These are phyloP conservation scores for Chydorus sphaericus DNA, from an alignment of 2,888 invertebrate species.

Conservation along the genomic window DNA sequence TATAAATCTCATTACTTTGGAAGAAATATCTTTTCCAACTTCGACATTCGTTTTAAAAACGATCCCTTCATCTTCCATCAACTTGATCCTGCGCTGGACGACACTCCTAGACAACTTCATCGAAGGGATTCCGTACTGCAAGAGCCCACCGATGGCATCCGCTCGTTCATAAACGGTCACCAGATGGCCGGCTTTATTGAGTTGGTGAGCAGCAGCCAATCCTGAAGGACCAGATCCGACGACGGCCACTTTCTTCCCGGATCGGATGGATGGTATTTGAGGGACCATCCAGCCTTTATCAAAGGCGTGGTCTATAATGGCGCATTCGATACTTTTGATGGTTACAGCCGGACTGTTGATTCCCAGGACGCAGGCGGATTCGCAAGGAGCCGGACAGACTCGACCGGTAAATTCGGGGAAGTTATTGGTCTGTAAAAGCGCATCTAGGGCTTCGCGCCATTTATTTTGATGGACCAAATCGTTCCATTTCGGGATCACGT, in stretches of 20 bases:
- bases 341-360: constrained; percentile 95
- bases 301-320: constrained; percentile 96
- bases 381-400: constrained; percentile 79
- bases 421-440: constrained; percentile 92
- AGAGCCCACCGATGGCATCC: constrained; percentile 82
- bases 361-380: constrained; percentile 90
- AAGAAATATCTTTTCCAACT: constrained; percentile 80
- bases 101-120: constrained; percentile 95
- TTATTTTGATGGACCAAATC: constrained; percentile 85
- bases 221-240: constrained; percentile 92
- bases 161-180: constrained; percentile 95
- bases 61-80: constrained; percentile 80
- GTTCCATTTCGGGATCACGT: constrained; percentile 99
- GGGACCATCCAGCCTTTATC: constrained; percentile 88
- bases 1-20: constrained; percentile 34
- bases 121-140: constrained; percentile 96
- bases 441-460: constrained; percentile 86
- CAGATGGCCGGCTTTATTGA: constrained; percentile 91
- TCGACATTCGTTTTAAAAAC: constrained; percentile 75
- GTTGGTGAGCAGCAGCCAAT: constrained; percentile 87
- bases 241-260: constrained; percentile 70
- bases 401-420: constrained; percentile 54
- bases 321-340: constrained; percentile 97
- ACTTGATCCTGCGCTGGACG: constrained; percentile 70
- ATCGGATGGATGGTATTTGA: constrained; percentile 52